Evolutionary conservation across 2,113 vertebrate genomes (phyloP).

Genomic region (Coturnix japonica): DNA sequence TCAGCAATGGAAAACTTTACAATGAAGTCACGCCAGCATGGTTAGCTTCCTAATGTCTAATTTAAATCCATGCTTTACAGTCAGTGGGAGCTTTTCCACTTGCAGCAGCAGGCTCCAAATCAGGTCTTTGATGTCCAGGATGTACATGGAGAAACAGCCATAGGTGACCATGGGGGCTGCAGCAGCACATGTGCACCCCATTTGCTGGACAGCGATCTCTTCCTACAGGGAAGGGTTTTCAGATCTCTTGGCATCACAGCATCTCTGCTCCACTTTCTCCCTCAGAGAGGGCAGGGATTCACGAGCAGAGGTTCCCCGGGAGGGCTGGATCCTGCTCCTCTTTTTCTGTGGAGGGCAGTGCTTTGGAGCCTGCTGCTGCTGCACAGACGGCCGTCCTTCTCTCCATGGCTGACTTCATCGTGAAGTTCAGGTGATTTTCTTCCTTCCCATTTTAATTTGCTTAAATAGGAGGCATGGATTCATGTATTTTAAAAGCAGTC

Average conservation of each 20-base stretch:
- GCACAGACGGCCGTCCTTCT: background rate
- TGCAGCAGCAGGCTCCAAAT: constrained; percentile 27
- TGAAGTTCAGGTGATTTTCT: background rate
- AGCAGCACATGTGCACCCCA: background rate
- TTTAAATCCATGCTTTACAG: background rate
- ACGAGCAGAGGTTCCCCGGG: background rate
- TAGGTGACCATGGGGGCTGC: rapidly evolving
- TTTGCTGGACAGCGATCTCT: background rate
- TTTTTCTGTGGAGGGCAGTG: background rate
- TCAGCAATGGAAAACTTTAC: constrained; percentile 15
- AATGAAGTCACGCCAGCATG: background rate
- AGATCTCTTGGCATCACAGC: background rate
- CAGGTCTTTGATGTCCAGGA: background rate
- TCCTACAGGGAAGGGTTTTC: background rate
- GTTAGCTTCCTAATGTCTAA: background rate
- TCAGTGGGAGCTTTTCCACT: background rate
- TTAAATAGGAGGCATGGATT: background rate
- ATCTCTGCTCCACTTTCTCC: background rate
- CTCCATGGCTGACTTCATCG: background rate
- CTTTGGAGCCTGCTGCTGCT: constrained; percentile 47
- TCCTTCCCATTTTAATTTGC: background rate
- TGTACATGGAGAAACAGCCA: background rate
- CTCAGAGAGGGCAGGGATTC: rapidly evolving
- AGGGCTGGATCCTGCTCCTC: background rate
- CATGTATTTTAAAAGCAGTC: background rate